These are phyloP conservation scores for Phacellophora camtschatica DNA, from an alignment of 30 jellyfish, hydroid and myxozoan species.

Conservation along the genomic window DNA sequence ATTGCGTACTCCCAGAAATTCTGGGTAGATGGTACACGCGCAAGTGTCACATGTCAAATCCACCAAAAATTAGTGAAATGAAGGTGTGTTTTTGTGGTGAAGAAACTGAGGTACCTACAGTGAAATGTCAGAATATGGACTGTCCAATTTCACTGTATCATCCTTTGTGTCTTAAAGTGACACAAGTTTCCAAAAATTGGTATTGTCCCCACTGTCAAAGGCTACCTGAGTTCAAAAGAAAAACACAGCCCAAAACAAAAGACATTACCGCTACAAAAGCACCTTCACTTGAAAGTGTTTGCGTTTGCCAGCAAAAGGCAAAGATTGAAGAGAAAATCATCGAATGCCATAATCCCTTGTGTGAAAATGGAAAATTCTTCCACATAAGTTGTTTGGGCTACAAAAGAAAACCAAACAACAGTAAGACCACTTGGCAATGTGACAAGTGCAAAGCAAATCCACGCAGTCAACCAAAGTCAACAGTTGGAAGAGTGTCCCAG, in stretches of 20 bases:
- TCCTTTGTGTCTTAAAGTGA: conserved; percentile 46
- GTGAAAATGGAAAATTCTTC: conserved; percentile 46
- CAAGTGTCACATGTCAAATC: conserved; percentile 10
- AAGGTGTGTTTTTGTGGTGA: conserved; percentile 40
- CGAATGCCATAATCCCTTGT: conserved; percentile 44
- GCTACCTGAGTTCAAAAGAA: conserved; percentile 41
- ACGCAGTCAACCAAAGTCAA: conserved; percentile 6
- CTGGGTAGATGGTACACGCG: conserved; percentile 52
- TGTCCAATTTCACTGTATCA: conserved; percentile 44
- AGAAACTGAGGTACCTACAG: conserved; percentile 47
- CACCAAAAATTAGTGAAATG: conserved; percentile 8
- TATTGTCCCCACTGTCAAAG: conserved; percentile 61
- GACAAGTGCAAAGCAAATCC: conserved; percentile 52
- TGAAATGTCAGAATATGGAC: conserved; percentile 33
- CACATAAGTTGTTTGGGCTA: conserved; percentile 48
- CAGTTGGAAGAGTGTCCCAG: conserved; percentile 34
- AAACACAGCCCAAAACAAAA: conserved; percentile 40
- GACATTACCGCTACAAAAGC: conserved; percentile 40
- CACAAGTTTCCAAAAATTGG: conserved; percentile 39
- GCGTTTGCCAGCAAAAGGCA: conserved; percentile 48
- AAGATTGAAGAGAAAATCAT: conserved; percentile 38
- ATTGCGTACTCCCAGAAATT: conserved; percentile 40
- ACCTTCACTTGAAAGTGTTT: conserved; percentile 36
- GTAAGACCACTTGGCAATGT: conserved; percentile 60
- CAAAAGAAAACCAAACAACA: conserved; percentile 44